Conservation (phyloP, 2,888 invertebrate species). For the Andrena minutula region DNA sequence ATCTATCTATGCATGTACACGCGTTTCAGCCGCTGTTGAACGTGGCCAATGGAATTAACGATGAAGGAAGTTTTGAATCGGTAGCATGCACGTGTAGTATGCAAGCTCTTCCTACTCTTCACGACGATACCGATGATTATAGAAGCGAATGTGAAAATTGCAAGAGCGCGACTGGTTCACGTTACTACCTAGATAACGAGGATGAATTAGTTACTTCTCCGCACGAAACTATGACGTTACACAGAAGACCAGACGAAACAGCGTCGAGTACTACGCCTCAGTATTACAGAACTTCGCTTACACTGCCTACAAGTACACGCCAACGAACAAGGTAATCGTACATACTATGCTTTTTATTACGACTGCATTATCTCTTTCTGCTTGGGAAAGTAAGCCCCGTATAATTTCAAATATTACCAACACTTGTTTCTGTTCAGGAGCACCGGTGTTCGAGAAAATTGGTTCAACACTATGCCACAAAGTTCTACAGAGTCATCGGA, state of each 20-base stretch:
- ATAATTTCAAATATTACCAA: too few relatives aligned
- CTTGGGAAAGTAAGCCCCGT: too few relatives aligned
- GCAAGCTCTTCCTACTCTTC: slow-evolving; percentile 83
- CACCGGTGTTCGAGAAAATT: slow-evolving; percentile 86
- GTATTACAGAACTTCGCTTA: slow-evolving; percentile 88
- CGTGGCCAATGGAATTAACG: slow-evolving; percentile 80
- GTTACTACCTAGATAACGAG: slow-evolving; percentile 88
- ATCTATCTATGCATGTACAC: not conserved
- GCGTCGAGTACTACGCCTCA: slow-evolving; percentile 84
- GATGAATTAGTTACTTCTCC: slow-evolving; percentile 86
- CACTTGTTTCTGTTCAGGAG: slow-evolving; percentile 75
- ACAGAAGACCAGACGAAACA: slow-evolving; percentile 87
- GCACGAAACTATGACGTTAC: slow-evolving; percentile 90
- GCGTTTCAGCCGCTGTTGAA: slow-evolving; percentile 78
- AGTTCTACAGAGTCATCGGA: slow-evolving; percentile 86
- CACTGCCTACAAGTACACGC: slow-evolving; percentile 88
- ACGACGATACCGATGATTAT: slow-evolving; percentile 89
- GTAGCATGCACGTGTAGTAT: slow-evolving; percentile 83
- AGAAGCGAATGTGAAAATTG: slow-evolving; percentile 95
- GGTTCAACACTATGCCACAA: slow-evolving; percentile 87
- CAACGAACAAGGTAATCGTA: slow-evolving; percentile 85
- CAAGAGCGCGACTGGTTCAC: slow-evolving; percentile 91
- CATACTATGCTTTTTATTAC: not conserved
- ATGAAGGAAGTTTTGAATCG: slow-evolving; percentile 83
- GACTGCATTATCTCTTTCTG: too few relatives aligned